These are phyloP conservation scores for Eulacestoma nigropectus DNA, from an alignment of 2,113 vertebrate species.

Conservation along the genomic window DNA sequence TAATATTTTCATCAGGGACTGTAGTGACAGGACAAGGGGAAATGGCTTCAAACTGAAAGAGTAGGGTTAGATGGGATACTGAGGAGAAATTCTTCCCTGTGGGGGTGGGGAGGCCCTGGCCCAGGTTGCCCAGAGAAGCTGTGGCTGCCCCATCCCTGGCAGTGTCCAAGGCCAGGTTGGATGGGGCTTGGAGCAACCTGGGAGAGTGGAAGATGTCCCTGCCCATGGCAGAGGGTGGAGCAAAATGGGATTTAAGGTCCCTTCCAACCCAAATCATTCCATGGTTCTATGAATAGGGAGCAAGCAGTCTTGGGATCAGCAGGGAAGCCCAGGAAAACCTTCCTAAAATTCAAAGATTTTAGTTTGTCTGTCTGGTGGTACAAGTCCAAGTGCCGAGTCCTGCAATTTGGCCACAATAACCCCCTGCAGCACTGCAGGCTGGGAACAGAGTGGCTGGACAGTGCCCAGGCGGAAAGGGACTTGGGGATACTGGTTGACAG, in stretches of 20 bases:
- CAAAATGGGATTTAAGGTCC: background rate
- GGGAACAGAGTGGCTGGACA: background rate
- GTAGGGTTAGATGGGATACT: background rate
- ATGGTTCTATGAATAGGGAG: background rate
- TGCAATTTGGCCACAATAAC: background rate
- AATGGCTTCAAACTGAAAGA: background rate
- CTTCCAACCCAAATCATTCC: background rate
- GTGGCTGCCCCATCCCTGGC: background rate
- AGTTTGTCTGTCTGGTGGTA: background rate
- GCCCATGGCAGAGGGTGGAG: background rate
- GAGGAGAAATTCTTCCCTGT: background rate
- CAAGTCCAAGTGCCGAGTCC: background rate
- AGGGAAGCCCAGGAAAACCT: background rate
- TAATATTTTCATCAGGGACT: background rate
- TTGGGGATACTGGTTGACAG: background rate
- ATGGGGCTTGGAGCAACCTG: background rate
- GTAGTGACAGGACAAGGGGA: background rate
- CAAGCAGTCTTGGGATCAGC: background rate
- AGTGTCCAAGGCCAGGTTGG: background rate
- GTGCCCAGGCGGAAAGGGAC: background rate
- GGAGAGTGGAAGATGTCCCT: background rate
- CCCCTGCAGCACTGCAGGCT: rapidly evolving
- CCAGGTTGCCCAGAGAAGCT: rapidly evolving
- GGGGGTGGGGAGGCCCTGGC: background rate
- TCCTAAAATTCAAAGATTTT: background rate